These are phyloP conservation scores for Distichodus sexfasciatus DNA, from an alignment of 2,797 vertebrate species.

Conservation along the genomic window DNA sequence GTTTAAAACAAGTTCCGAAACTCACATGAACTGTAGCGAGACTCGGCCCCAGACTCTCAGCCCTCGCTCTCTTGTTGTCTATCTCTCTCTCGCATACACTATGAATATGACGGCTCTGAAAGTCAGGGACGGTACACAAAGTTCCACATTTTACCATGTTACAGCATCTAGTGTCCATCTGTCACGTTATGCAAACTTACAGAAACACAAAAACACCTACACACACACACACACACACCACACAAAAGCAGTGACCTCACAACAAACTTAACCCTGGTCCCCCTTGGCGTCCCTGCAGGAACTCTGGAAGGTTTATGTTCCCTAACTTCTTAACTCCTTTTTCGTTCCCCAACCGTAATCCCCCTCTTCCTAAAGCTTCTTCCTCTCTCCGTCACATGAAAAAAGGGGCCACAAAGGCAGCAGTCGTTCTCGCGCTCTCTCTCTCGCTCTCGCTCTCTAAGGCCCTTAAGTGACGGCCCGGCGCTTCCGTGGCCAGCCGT, in stretches of 20 bases:
- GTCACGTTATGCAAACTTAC: too few relatives aligned
- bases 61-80: too few relatives aligned
- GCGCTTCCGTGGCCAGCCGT: conserved; percentile 67
- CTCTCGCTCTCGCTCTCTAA: not conserved
- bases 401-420: conserved; percentile 43
- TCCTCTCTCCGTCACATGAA: conserved; percentile 37
- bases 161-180: not conserved
- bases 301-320: not conserved
- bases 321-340: conserved; percentile 3
- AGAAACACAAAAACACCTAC: not conserved
- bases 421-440: too few relatives aligned
- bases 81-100: too few relatives aligned
- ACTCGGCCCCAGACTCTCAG: not conserved
- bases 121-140: not conserved
- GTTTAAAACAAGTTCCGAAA: conserved; percentile 26
- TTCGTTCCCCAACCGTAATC: not conserved
- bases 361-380: conserved; percentile 7
- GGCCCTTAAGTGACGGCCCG: conserved; percentile 38
- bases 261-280: not conserved
- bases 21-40: conserved; percentile 1
- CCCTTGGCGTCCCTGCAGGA: not conserved
- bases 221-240: not conserved
- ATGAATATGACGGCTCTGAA: not conserved
- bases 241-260: not conserved
- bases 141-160: not conserved